Evolutionary conservation across 2,113 vertebrate genomes (phyloP).

Genomic region (Corythornis vintsioides): DNA sequence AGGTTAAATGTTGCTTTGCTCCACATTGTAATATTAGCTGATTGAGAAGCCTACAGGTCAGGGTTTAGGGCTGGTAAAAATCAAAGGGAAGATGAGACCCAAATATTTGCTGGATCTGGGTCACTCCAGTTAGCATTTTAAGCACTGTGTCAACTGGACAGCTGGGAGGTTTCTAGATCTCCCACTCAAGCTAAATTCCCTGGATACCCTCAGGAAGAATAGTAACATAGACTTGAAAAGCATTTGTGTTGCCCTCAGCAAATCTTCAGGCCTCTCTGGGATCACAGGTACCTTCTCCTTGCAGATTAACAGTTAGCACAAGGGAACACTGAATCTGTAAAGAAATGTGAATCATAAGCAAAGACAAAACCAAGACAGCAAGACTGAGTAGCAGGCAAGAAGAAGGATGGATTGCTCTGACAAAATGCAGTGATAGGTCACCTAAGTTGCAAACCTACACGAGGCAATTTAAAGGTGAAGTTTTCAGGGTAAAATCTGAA

Average conservation of each 20-base stretch:
- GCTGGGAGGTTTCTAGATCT: not conserved
- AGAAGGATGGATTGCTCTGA: not conserved
- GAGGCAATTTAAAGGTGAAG: not conserved
- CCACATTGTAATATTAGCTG: constrained; percentile 1
- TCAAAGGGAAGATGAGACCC: constrained; percentile 18
- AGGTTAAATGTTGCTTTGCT: constrained; percentile 59
- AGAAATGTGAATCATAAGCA: not conserved
- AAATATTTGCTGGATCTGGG: not conserved
- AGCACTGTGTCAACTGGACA: not conserved
- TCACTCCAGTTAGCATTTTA: not conserved
- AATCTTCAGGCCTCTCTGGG: not conserved
- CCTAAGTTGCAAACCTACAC: not conserved
- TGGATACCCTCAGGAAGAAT: not conserved
- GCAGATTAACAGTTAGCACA: not conserved
- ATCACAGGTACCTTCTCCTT: not conserved
- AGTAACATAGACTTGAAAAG: not conserved
- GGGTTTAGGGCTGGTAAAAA: constrained; percentile 12
- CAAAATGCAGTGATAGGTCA: not conserved
- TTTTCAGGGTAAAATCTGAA: not conserved
- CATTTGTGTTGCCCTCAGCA: not conserved
- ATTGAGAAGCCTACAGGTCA: constrained; percentile 57
- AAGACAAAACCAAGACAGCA: not conserved
- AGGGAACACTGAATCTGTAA: not conserved
- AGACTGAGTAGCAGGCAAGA: not conserved
- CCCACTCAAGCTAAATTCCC: not conserved